phyloP scores from a whole-genome alignment of 2,888 invertebrate species.

The Sinopyrophorus schimmeli region DNA sequence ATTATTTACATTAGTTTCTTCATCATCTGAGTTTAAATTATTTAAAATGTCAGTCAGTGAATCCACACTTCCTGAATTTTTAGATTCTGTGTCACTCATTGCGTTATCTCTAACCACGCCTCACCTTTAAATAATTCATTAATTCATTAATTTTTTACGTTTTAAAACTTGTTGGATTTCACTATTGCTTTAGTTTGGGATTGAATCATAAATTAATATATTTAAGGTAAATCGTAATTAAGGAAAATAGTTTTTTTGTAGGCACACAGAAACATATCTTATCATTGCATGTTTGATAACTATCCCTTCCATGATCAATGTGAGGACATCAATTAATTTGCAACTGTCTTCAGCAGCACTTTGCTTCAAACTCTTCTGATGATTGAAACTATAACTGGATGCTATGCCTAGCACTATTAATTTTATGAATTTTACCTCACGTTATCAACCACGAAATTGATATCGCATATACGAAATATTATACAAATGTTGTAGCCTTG shows the following conservation, averaged over 20 bases:
- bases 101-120: constrained; percentile 15
- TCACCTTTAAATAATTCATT: constrained; percentile 13
- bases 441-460: constrained; percentile 19
- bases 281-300: too few relatives aligned
- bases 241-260: neutral
- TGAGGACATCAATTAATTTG: too few relatives aligned
- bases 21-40: constrained; percentile 31
- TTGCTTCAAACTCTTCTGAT: too few relatives aligned
- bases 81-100: constrained; percentile 19
- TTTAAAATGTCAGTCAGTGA: constrained; percentile 38
- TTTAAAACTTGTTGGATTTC: neutral
- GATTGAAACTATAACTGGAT: too few relatives aligned
- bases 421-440: constrained; percentile 12
- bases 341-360: too few relatives aligned
- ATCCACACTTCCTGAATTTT: constrained; percentile 30
- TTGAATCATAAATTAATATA: too few relatives aligned
- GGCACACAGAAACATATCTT: neutral
- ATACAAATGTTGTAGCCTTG: too few relatives aligned
- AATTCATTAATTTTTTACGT: neutral
- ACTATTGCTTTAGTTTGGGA: neutral
- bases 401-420: too few relatives aligned
- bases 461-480: constrained; percentile 15
- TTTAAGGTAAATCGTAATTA: too few relatives aligned
- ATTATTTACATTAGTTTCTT: constrained; percentile 1
- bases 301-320: too few relatives aligned